These are phyloP conservation scores for Saccopteryx leptura DNA, from an alignment of 2,113 vertebrate species.

Conservation along the genomic window DNA sequence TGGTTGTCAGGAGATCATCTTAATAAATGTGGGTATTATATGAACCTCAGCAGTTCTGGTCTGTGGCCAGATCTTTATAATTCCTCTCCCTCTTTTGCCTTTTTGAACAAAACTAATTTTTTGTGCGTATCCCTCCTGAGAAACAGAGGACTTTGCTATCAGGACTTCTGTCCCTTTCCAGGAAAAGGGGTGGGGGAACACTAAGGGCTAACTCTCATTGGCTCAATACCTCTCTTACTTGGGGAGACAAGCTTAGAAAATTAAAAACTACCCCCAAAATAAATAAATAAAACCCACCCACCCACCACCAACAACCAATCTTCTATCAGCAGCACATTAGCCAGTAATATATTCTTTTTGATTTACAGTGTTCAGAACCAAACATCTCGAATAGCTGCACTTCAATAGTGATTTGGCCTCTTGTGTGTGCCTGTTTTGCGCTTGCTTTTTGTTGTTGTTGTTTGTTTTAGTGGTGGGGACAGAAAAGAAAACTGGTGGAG, in stretches of 20 bases:
- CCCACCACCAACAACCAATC: not conserved
- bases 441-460: not conserved
- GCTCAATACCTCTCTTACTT: not conserved
- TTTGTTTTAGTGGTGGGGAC: not conserved
- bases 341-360: not conserved
- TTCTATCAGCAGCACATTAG: not conserved
- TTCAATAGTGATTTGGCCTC: not conserved
- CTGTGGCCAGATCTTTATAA: not conserved
- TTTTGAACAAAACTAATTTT: not conserved
- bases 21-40: not conserved
- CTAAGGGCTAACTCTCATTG: not conserved
- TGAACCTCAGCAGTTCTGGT: not conserved
- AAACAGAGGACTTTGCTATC: not conserved
- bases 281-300: not conserved
- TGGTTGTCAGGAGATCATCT: not conserved
- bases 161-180: not conserved
- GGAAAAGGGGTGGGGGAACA: not conserved
- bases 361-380: not conserved
- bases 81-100: not conserved
- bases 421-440: not conserved
- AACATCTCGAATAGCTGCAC: not conserved
- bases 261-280: not conserved
- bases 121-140: not conserved
- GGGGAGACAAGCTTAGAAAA: not conserved
- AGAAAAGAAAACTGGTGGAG: slow-evolving; percentile 30